These are phyloP conservation scores for Sebastes nivosus DNA, from an alignment of 2,797 vertebrate species.

Conservation along the genomic window DNA sequence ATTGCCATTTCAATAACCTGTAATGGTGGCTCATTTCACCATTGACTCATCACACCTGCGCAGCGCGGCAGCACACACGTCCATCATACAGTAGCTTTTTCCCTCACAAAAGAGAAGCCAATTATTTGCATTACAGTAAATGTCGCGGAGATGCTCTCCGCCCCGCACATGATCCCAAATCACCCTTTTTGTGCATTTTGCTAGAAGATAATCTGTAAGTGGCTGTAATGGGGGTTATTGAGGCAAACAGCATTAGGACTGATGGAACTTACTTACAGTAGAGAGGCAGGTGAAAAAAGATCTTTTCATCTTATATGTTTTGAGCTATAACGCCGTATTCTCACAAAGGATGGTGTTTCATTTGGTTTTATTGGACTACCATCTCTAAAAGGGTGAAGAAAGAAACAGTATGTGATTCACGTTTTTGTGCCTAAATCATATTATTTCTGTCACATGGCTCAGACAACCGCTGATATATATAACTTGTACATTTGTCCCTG, in stretches of 20 bases:
- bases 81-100: not conserved
- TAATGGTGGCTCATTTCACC: not conserved
- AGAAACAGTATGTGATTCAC: not conserved
- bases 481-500: not conserved
- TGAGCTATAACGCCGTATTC: not conserved
- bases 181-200: not conserved
- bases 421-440: not conserved
- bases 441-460: not conserved
- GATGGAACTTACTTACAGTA: not conserved
- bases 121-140: slow-evolving; percentile 11
- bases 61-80: not conserved
- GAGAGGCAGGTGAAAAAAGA: not conserved
- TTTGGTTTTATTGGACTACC: not conserved
- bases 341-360: not conserved
- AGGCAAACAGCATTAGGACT: not conserved
- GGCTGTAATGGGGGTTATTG: slow-evolving; percentile 4
- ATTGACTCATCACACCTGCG: not conserved
- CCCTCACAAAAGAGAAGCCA: not conserved
- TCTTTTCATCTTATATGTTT: not conserved
- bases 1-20: not conserved
- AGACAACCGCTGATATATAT: not conserved
- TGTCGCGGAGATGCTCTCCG: not conserved
- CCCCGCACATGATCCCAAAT: not conserved
- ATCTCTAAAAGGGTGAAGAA: not conserved
- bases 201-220: slow-evolving; percentile 7